phyloP scores from a whole-genome alignment of 1,140 invertebrate genomes.

The Samia ricini region DNA sequence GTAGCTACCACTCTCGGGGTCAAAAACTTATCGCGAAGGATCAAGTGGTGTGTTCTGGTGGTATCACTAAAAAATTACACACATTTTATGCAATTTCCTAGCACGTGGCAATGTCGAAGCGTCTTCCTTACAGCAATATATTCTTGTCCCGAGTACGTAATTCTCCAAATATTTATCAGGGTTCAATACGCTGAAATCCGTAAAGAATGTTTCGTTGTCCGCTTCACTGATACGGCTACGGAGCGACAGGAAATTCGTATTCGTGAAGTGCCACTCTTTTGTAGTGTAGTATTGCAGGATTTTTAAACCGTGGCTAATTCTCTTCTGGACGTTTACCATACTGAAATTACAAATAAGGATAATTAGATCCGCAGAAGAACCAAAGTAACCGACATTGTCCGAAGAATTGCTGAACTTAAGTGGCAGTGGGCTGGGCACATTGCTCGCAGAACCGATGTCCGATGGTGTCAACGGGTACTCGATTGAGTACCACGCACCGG shows the following conservation, averaged over 20 bases:
- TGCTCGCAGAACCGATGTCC: no score
- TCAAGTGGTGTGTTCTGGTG: background rate
- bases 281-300: constrained; percentile 92
- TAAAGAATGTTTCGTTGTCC: constrained; percentile 80
- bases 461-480: no score
- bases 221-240: constrained; percentile 78
- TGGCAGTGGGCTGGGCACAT: no score
- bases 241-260: constrained; percentile 77
- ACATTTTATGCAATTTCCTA: constrained; percentile 76
- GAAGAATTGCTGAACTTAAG: no score
- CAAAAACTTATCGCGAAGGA: background rate
- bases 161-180: constrained; percentile 84
- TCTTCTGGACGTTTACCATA: constrained; percentile 82
- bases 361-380: no score
- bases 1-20: background rate
- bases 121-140: constrained; percentile 87
- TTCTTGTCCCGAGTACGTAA: constrained; percentile 85
- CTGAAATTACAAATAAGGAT: constrained; percentile 49
- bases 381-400: no score
- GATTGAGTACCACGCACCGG: no score
- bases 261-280: constrained; percentile 89
- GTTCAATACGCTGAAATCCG: constrained; percentile 65
- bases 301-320: constrained; percentile 80
- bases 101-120: constrained; percentile 84
- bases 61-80: constrained; percentile 19